These are phyloP conservation scores for Alcis repandata DNA, from an alignment of 2,888 invertebrate species.

Conservation along the genomic window DNA sequence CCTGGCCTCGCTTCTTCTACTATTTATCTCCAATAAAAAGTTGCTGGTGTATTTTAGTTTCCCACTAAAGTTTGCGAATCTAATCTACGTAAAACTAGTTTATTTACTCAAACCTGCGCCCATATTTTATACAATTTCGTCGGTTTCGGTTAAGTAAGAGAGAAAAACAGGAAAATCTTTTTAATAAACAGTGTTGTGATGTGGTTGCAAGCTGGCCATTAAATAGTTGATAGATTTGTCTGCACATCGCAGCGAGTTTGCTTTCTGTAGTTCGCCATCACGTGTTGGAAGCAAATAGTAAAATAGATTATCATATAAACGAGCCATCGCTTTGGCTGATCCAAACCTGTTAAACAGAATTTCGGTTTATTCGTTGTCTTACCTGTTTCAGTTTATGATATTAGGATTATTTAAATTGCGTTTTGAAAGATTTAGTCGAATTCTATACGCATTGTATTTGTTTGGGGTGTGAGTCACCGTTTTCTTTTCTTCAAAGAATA, in stretches of 20 bases:
- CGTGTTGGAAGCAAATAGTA: constrained; percentile 54
- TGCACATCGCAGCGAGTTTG: constrained; percentile 23
- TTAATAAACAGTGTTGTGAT: constrained; percentile 15
- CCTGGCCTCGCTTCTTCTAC: constrained; percentile 65
- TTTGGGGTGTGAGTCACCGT: not conserved
- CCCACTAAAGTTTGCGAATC: constrained; percentile 35
- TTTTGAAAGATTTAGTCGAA: not conserved
- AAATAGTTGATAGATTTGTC: constrained; percentile 33
- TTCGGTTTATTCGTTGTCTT: constrained; percentile 27
- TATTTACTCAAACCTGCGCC: constrained; percentile 29
- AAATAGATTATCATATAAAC: constrained; percentile 61
- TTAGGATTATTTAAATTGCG: constrained; percentile 25
- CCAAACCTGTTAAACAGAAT: constrained; percentile 48
- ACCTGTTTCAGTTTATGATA: constrained; percentile 40
- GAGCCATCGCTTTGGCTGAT: constrained; percentile 48
- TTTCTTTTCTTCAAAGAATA: not conserved
- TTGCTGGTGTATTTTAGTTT: constrained; percentile 47
- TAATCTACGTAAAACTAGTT: constrained; percentile 38
- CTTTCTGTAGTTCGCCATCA: constrained; percentile 38
- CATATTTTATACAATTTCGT: constrained; percentile 25
- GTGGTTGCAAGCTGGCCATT: constrained; percentile 18
- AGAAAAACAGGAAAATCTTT: constrained; percentile 17
- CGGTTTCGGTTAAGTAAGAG: constrained; percentile 20
- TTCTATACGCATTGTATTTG: not conserved
- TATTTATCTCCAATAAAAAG: constrained; percentile 71